Conservation (phyloP, 1,140 invertebrate genomes). For the Melipona quadrifasciata region DNA sequence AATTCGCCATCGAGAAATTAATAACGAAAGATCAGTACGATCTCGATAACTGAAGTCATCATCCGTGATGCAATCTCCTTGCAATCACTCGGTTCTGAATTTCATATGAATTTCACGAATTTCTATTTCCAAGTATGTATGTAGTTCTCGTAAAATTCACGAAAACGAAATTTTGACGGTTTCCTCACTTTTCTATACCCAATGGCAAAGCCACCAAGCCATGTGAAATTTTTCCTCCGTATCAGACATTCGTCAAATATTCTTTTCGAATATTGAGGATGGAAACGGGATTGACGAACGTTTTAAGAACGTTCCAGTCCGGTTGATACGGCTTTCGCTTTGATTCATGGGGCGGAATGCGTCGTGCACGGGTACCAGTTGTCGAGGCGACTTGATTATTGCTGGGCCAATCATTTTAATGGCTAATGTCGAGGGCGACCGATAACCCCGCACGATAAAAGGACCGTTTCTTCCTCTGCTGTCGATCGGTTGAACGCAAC, state of each 20-base stretch:
- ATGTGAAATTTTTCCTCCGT: neutral
- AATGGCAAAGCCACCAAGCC: neutral
- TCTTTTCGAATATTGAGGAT: neutral
- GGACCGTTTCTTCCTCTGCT: slow-evolving; percentile 50
- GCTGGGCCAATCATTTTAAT: slow-evolving; percentile 66
- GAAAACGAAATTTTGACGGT: neutral
- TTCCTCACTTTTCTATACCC: neutral
- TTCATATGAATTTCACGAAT: too few relatives aligned
- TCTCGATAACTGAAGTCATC: neutral
- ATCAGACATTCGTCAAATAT: neutral
- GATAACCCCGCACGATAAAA: slow-evolving; percentile 68
- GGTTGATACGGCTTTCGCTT: slow-evolving; percentile 45
- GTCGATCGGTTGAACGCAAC: slow-evolving; percentile 34
- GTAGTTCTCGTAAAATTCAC: neutral
- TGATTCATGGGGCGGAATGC: slow-evolving; percentile 59
- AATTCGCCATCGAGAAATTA: neutral
- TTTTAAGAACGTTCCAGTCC: slow-evolving; percentile 33
- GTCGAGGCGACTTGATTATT: slow-evolving; percentile 63
- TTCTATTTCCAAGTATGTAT: too few relatives aligned
- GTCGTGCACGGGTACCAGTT: slow-evolving; percentile 45
- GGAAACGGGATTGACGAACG: neutral
- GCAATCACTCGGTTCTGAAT: neutral
- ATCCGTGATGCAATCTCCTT: neutral
- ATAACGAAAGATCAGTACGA: neutral
- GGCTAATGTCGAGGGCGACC: slow-evolving; percentile 69